Conservation (phyloP, 2,797 vertebrate species). For the Sphaeramia orbicularis region DNA sequence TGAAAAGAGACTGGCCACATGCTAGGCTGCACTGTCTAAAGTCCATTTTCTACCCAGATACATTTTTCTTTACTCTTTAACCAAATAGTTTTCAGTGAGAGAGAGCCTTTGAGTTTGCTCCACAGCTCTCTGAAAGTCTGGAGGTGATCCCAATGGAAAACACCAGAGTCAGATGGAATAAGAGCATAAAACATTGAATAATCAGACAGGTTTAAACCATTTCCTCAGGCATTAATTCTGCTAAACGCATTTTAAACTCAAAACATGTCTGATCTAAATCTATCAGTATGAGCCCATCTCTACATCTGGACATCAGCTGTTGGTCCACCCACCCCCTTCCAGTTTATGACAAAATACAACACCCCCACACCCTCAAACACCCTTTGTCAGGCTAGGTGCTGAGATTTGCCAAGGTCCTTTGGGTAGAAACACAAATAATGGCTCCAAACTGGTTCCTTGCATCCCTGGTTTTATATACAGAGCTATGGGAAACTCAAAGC, state of each 20-base stretch:
- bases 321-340: constrained; percentile 55
- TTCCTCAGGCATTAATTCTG: constrained; percentile 39
- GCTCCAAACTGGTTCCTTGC: background rate
- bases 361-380: constrained; percentile 67
- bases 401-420: constrained; percentile 38
- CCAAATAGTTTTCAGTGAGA: background rate
- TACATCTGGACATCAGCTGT: constrained; percentile 79
- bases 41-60: constrained; percentile 39
- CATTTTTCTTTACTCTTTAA: constrained; percentile 8
- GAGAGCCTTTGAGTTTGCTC: constrained; percentile 22
- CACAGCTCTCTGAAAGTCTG: constrained; percentile 40
- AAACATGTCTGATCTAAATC: constrained; percentile 21
- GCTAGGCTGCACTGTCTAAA: constrained; percentile 36
- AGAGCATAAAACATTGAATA: constrained; percentile 32
- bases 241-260: constrained; percentile 22
- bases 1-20: constrained; percentile 57
- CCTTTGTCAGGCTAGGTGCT: constrained; percentile 47
- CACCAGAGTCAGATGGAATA: constrained; percentile 33
- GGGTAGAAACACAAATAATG: constrained; percentile 1
- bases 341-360: constrained; percentile 51
- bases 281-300: constrained; percentile 36
- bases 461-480: background rate
- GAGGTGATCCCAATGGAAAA: constrained; percentile 50
- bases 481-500: constrained; percentile 8
- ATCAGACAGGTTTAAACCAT: constrained; percentile 24